Percentiles rank a stretch among this genome's conserved stretches.
Conservation (phyloP, 2,113 vertebrate species). For the Microcebus lehilahytsara region DNA sequence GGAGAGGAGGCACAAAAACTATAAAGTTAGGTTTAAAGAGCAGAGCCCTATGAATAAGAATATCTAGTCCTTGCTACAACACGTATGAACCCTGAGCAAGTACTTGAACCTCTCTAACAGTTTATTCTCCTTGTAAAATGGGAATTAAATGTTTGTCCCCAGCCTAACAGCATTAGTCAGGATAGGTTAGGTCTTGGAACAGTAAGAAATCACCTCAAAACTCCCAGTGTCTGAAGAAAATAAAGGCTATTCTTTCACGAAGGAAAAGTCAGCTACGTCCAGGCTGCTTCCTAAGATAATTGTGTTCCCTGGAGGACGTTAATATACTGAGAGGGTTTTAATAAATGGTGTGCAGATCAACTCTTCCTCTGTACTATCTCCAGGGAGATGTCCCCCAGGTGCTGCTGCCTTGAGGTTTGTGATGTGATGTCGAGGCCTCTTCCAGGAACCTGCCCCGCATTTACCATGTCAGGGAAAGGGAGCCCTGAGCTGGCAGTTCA, state of each 20-base stretch:
- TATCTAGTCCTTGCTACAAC: background rate
- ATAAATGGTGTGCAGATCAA: background rate
- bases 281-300: background rate
- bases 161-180: background rate
- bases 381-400: background rate
- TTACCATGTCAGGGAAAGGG: too few relatives aligned
- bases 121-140: background rate
- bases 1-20: background rate
- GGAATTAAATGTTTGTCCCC: background rate
- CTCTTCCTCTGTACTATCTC: background rate
- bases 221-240: background rate
- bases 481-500: background rate
- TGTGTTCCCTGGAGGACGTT: background rate
- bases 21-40: background rate
- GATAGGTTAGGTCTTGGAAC: background rate
- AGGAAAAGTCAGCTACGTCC: background rate
- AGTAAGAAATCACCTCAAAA: background rate
- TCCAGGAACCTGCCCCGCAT: background rate
- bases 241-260: background rate
- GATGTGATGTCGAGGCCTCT: too few relatives aligned
- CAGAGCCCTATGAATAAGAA: background rate
- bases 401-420: background rate
- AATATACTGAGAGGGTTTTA: background rate
- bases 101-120: background rate
- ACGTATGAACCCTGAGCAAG: background rate